Base-by-base conservation (phyloP, 2,113 vertebrate genomes). In the Arvicanthis niloticus region DNA sequence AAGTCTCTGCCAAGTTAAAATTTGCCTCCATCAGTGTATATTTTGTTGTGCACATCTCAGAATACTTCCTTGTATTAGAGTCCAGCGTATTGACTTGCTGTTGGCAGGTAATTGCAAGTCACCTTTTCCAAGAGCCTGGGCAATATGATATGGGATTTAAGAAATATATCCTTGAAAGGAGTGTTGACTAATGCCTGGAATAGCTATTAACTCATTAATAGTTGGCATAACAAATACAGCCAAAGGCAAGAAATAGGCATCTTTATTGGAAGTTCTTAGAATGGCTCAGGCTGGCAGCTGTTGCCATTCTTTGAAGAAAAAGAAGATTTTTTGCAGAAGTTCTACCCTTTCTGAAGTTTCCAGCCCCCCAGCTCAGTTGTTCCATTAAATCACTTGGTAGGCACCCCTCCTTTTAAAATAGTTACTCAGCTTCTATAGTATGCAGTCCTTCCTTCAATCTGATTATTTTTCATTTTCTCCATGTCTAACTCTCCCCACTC, bases 131-230 rank as follows among this genome's bases (percentile, higher is more conserved):
- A 80, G 93, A 56, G 40, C 5, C 48, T 90, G 26, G 80, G 80
- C 40, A 92, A 86, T 82, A n/a, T 67, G 82, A 82, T 91, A 70
- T 76, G 70, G 42, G n/a, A 87, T 58, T 97, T 91, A 62, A 77
- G 53, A 92, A 97, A 73, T 26, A 77, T 11, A 22, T 24, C 91
- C 42, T 93, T 56, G 65, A 90, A 76, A 94, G 91, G 37, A 45
- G 58, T 5, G 31, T 81, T 97, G 86, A 93, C 45, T 84, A 62
- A 76, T 88, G 42, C 58, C 65, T 80, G 29, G 87, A 10, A 62
- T 60, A 91, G 48, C 94, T 94, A 92, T 60, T 70, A 92, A 87
- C 67, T 91, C 82, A 78, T 82, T 96, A 96, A 82, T 67, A 89
- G 15, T 73, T 96, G 89, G 37, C 80, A 91, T 88, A 31, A 34